Base-by-base conservation (phyloP, 2,888 invertebrate species). In the Tetragonisca angustula region DNA sequence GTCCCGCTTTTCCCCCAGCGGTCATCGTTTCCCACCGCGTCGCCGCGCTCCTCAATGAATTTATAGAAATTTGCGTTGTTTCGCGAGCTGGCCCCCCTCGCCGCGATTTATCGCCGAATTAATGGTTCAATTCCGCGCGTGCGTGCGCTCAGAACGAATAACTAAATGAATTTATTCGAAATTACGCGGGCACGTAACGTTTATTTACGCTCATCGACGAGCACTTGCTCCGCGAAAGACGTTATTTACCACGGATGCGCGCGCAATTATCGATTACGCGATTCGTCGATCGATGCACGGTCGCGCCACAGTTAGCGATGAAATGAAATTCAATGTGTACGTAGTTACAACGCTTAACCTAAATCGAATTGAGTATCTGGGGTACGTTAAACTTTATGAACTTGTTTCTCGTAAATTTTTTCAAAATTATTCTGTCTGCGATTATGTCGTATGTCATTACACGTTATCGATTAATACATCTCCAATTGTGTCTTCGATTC, bases 41-140 rank as follows among this genome's bases (percentile, higher is more conserved):
- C 27, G 27, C 6, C 61, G 27, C 27, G 27, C 19, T 27, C 27
- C 61, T 65, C 32, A 61, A 72, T 61, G 59, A 72, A 72, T 62
- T 27, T 50, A 27, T 62, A 49, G 24, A 59, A n/a, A 49, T 56
- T n/a, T 27, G 70, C 64, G 70, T 59, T 65, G 70, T 36, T 72
- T 61, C 49, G 61, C 49, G 21, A 59, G 61, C 9, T 61, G 61
- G 43, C 27, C 32, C 43, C 49, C 9, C 9, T 9, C 27, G 15
- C 36, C 6, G 27, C 75, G 52, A 75, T 79, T 79, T 68, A 68
- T 79, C 79, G 59, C 19, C 4, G 75, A 68, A 76, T 79, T 79
- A 76, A 79, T 79, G 49, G 69, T 76, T 79, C 69, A 79, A 76
- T 76, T 74, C 32, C 21, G 67, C 15, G 13, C 4, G 43, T 43